A percentile compares a stretch with the other conserved stretches of the same genome.
Conservation (phyloP, 1,140 invertebrate genomes). For the Homalodisca vitripennis region DNA sequence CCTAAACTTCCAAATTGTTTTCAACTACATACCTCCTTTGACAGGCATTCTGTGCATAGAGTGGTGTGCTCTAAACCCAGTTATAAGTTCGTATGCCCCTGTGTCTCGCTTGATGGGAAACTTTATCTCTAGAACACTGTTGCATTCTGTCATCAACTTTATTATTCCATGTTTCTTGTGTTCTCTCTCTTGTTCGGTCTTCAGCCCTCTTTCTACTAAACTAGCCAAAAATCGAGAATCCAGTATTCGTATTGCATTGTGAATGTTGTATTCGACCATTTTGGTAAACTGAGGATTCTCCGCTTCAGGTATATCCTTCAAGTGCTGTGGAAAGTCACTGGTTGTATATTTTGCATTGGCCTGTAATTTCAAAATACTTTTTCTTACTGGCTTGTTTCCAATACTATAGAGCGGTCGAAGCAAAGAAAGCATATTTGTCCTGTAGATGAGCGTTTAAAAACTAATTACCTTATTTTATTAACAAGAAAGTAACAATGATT, state of each 20-base stretch:
- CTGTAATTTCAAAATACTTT: too few relatives aligned
- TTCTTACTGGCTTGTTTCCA: too few relatives aligned
- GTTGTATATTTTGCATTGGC: too few relatives aligned
- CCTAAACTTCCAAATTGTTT: too few relatives aligned
- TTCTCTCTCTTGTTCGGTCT: constrained; percentile 57
- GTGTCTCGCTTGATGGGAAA: constrained; percentile 78
- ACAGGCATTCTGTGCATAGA: constrained; percentile 76
- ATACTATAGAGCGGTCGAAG: too few relatives aligned
- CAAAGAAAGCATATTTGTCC: too few relatives aligned
- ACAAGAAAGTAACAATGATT: too few relatives aligned
- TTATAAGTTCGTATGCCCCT: constrained; percentile 76
- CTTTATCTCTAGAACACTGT: constrained; percentile 69
- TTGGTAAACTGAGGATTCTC: constrained; percentile 27
- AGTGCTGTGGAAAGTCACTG: not conserved
- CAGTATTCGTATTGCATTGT: constrained; percentile 20
- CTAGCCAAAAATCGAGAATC: constrained; percentile 36
- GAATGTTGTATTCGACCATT: constrained; percentile 32
- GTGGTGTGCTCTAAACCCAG: constrained; percentile 81
- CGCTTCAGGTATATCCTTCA: constrained; percentile 3
- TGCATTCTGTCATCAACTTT: constrained; percentile 70
- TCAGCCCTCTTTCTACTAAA: constrained; percentile 31
- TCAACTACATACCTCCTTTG: constrained; percentile 74
- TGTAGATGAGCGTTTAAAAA: too few relatives aligned
- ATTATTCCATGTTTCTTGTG: constrained; percentile 67
- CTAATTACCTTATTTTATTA: too few relatives aligned